phyloP scores from a whole-genome alignment of 2,888 invertebrate species.

The Dicyrtoma fusca region DNA sequence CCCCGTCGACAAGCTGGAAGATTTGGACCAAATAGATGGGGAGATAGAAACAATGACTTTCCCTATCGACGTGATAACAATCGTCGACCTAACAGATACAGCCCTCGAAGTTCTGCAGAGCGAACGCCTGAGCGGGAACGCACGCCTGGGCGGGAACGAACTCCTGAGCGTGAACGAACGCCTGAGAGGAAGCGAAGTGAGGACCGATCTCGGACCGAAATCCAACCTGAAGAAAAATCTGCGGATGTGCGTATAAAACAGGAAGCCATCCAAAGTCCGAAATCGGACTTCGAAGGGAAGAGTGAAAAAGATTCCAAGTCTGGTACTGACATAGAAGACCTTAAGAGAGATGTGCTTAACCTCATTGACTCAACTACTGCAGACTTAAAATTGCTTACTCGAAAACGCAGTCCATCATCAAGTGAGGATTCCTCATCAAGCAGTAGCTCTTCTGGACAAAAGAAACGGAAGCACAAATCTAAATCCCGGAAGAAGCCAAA shows the following conservation, averaged over 20 bases:
- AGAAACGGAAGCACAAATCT: slow-evolving; percentile 13
- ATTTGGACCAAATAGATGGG: neutral
- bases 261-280: neutral
- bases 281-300: neutral
- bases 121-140: neutral
- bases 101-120: neutral
- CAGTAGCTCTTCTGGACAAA: neutral
- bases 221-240: neutral
- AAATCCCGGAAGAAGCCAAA: slow-evolving; percentile 13
- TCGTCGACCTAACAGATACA: neutral
- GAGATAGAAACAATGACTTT: neutral
- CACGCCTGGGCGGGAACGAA: no score
- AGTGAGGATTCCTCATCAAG: neutral
- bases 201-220: neutral
- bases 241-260: neutral
- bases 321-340: neutral
- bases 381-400: neutral
- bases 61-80: neutral
- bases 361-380: slow-evolving; percentile 8
- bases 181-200: neutral
- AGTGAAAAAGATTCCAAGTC: no score
- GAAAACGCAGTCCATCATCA: neutral
- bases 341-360: neutral
- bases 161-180: neutral
- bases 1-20: neutral